Percentiles rank a stretch among this genome's conserved stretches.
phyloP scores from a whole-genome alignment of 2,888 invertebrate species.

The Oscheius sp. region DNA sequence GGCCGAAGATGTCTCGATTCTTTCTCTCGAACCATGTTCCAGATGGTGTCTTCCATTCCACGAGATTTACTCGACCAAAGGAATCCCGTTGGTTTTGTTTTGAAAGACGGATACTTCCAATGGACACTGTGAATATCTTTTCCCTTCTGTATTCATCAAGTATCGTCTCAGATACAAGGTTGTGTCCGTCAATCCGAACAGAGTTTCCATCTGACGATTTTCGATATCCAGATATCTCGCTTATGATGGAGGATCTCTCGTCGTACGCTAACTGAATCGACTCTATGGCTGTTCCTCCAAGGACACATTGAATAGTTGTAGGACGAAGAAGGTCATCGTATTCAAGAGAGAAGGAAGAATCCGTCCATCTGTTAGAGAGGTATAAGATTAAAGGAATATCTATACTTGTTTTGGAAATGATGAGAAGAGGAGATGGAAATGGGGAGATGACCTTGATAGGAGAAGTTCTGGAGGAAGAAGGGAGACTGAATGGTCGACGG shows the following conservation, averaged over 20 bases:
- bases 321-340: constrained; percentile 50
- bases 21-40: constrained; percentile 17
- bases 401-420: constrained; percentile 9
- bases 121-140: constrained; percentile 6
- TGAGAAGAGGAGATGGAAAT: constrained; percentile 2
- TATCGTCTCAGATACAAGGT: constrained; percentile 28
- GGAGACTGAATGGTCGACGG: constrained; percentile 5
- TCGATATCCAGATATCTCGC: constrained; percentile 42
- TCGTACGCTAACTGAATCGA: constrained; percentile 43
- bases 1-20: constrained; percentile 36
- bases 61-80: constrained; percentile 33
- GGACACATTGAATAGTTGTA: constrained; percentile 33
- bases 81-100: constrained; percentile 36
- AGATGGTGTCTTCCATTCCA: constrained; percentile 28
- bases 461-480: constrained; percentile 15
- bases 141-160: constrained; percentile 8
- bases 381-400: background rate
- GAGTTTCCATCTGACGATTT: constrained; percentile 35
- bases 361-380: background rate
- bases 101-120: constrained; percentile 34
- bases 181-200: constrained; percentile 39
- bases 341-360: constrained; percentile 44
- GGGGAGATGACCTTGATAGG: constrained; percentile 23
- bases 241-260: constrained; percentile 37
- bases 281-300: constrained; percentile 41